phyloP scores from a whole-genome alignment of 2,113 vertebrate species.

The Anguilla japonica region DNA sequence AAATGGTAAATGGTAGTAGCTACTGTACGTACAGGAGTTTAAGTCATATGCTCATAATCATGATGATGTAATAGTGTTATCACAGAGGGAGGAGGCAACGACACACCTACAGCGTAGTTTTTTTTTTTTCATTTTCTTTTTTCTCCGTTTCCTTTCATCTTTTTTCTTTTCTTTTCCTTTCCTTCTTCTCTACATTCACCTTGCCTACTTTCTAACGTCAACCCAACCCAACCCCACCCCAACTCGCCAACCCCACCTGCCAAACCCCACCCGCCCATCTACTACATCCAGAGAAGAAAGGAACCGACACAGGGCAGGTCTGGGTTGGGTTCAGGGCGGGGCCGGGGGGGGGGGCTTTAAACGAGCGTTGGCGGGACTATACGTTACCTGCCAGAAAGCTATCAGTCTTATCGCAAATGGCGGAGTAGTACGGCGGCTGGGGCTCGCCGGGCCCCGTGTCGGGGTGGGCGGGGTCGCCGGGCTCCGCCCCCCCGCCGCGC shows the following conservation, averaged over 20 bases:
- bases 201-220: constrained; percentile 31
- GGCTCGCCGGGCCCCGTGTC: constrained; percentile 41
- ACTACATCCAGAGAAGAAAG: constrained; percentile 38
- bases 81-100: constrained; percentile 42
- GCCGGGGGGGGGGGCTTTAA: constrained; percentile 20
- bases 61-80: constrained; percentile 42
- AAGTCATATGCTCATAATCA: constrained; percentile 56
- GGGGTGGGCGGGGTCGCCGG: constrained; percentile 2
- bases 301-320: constrained; percentile 40
- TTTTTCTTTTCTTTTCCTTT: constrained; percentile 30
- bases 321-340: constrained; percentile 10
- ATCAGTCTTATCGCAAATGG: constrained; percentile 72
- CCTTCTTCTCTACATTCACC: background rate
- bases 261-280: constrained; percentile 8
- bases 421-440: constrained; percentile 65
- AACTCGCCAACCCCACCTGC: too few relatives aligned
- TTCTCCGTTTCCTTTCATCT: constrained; percentile 41
- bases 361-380: constrained; percentile 55
- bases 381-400: constrained; percentile 77
- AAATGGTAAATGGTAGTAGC: constrained; percentile 52
- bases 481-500: constrained; percentile 36
- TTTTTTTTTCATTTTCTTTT: constrained; percentile 24
- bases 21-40: constrained; percentile 75
- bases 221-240: constrained; percentile 34
- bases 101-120: constrained; percentile 15